phyloP scores from a whole-genome alignment of 2,113 vertebrate species.

The Labeo rohita region DNA sequence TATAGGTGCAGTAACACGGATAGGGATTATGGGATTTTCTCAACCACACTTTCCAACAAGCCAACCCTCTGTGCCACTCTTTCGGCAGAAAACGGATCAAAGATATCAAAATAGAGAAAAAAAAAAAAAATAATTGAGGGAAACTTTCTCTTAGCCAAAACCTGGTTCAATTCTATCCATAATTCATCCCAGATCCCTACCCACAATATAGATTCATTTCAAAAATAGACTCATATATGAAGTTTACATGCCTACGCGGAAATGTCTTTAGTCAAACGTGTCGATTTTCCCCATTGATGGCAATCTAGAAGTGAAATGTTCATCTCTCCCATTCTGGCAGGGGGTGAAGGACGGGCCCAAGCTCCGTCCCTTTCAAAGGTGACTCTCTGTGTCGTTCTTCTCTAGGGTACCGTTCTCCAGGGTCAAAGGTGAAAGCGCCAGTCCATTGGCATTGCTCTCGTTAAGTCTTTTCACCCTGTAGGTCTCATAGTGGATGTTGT shows the following conservation, averaged over 20 bases:
- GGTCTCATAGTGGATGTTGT: conserved; percentile 92
- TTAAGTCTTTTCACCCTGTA: conserved; percentile 87
- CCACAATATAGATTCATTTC: conserved; percentile 51
- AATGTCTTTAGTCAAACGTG: conserved; percentile 59
- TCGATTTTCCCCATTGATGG: conserved; percentile 10
- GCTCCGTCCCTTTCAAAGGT: conserved; percentile 64
- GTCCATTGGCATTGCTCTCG: conserved; percentile 77
- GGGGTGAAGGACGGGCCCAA: conserved; percentile 4
- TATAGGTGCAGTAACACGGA: conserved; percentile 18
- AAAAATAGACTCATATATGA: conserved; percentile 64
- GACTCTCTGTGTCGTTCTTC: conserved; percentile 69
- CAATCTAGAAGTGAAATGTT: conserved; percentile 42
- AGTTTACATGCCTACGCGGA: conserved; percentile 55
- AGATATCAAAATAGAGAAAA: neutral
- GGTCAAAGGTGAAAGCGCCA: conserved; percentile 60
- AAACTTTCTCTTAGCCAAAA: neutral
- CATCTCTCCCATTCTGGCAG: neutral
- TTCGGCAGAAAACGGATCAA: neutral
- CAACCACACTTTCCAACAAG: conserved; percentile 15
- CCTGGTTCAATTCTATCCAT: conserved; percentile 21
- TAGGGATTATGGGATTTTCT: conserved; percentile 28
- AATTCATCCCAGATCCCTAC: conserved; percentile 10
- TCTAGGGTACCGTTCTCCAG: conserved; percentile 67
- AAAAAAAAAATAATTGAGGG: neutral
- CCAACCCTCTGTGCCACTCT: neutral